Evolutionary conservation across 2,888 invertebrate species (phyloP).

Genomic region (Glyphotaelius pellucidus): DNA sequence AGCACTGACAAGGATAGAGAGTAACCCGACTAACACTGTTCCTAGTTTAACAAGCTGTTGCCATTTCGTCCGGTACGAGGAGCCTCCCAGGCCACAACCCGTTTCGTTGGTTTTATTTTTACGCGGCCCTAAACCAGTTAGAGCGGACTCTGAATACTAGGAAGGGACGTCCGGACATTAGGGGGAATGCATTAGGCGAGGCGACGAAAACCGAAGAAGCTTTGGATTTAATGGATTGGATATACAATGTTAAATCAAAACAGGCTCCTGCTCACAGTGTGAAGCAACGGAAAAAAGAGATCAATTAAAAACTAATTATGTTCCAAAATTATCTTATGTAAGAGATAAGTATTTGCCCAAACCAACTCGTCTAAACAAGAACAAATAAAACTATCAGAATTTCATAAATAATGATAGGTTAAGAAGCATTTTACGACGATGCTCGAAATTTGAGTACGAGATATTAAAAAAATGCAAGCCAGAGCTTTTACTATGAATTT

Average conservation of each 20-base stretch:
- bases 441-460: no score
- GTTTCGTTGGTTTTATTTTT: constrained; percentile 53
- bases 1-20: background rate
- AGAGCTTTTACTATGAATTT: no score
- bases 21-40: background rate
- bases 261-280: constrained; percentile 7
- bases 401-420: no score
- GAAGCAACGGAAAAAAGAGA: background rate
- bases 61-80: background rate
- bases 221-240: constrained; percentile 43
- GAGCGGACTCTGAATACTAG: constrained; percentile 33
- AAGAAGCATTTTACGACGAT: no score
- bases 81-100: constrained; percentile 40
- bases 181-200: constrained; percentile 46
- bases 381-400: no score
- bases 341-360: background rate
- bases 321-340: background rate
- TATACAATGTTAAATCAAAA: constrained; percentile 22
- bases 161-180: constrained; percentile 37
- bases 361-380: no score
- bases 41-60: constrained; percentile 11
- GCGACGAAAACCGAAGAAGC: constrained; percentile 25
- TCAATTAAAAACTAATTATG: background rate
- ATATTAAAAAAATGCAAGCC: no score
- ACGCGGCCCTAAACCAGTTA: constrained; percentile 50